phyloP scores from a whole-genome alignment of 2,113 vertebrate species.

The Indicator maculatus region DNA sequence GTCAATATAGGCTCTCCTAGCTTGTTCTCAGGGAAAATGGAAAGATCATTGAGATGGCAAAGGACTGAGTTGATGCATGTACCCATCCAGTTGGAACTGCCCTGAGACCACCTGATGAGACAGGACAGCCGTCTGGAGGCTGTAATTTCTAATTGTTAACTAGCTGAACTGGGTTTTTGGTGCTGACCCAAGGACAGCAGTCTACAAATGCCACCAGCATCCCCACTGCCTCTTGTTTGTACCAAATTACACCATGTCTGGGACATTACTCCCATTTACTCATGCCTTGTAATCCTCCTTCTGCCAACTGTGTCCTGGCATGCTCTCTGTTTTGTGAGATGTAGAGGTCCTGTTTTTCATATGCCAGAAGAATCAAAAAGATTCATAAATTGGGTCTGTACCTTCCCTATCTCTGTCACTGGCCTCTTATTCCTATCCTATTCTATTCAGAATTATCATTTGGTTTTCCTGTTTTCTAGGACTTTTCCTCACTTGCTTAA shows the following conservation, averaged over 20 bases:
- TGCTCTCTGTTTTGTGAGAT: not conserved
- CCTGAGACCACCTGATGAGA: not conserved
- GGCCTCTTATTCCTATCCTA: not conserved
- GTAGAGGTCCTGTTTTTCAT: not conserved
- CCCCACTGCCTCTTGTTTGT: not conserved
- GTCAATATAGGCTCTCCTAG: not conserved
- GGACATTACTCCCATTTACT: not conserved
- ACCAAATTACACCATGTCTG: not conserved
- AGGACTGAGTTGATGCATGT: not conserved
- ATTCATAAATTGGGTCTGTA: not conserved
- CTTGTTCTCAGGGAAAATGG: not conserved
- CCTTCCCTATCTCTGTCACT: not conserved
- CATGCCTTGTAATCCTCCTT: not conserved
- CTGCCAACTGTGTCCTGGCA: not conserved
- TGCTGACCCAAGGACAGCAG: not conserved
- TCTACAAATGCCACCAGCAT: not conserved
- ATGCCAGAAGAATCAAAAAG: not conserved
- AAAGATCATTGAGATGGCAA: not conserved
- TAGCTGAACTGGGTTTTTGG: not conserved
- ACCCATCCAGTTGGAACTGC: not conserved
- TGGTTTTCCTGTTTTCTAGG: not conserved
- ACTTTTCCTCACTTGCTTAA: not conserved
- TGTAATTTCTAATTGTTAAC: conserved; percentile 63
- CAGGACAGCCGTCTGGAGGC: not conserved
- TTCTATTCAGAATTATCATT: not conserved